phyloP scores from a whole-genome alignment of 2,113 vertebrate genomes.

The Columba livia region DNA sequence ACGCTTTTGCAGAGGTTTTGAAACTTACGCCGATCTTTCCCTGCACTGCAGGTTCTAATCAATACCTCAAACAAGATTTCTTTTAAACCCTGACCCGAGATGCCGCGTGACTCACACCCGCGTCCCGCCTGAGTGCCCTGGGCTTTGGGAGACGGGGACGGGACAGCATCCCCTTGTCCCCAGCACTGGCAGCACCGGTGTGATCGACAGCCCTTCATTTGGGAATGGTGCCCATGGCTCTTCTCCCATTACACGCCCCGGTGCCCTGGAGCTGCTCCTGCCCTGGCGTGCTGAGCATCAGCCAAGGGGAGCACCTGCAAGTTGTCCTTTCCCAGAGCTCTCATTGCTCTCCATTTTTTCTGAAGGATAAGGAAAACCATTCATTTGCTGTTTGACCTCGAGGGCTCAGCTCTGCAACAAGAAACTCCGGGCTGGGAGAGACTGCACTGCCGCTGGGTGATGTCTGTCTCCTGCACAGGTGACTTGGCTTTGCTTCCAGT shows the following conservation, averaged over 20 bases:
- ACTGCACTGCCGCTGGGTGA: rapidly evolving
- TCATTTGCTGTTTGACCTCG: not conserved
- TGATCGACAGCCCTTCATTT: not conserved
- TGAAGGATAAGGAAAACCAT: not conserved
- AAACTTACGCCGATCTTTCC: not conserved
- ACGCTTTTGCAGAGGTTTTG: not conserved
- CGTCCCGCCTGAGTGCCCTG: not conserved
- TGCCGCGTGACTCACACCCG: rapidly evolving
- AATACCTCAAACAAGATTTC: not conserved
- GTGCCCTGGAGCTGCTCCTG: too few relatives aligned
- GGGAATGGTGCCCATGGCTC: not conserved
- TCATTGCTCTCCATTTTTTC: not conserved
- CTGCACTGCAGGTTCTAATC: not conserved
- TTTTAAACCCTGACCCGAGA: not conserved
- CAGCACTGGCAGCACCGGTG: not conserved
- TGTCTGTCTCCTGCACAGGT: not conserved
- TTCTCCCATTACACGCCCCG: not conserved
- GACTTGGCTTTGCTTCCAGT: not conserved
- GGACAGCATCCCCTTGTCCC: not conserved
- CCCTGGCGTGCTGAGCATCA: too few relatives aligned
- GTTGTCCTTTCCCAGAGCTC: not conserved
- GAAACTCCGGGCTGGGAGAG: not conserved
- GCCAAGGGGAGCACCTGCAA: not conserved
- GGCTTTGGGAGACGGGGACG: not conserved
- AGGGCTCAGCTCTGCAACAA: not conserved